Percentiles rank a stretch among this genome's conserved stretches.
Conservation (phyloP, 2,113 vertebrate species). For the Solea senegalensis region DNA sequence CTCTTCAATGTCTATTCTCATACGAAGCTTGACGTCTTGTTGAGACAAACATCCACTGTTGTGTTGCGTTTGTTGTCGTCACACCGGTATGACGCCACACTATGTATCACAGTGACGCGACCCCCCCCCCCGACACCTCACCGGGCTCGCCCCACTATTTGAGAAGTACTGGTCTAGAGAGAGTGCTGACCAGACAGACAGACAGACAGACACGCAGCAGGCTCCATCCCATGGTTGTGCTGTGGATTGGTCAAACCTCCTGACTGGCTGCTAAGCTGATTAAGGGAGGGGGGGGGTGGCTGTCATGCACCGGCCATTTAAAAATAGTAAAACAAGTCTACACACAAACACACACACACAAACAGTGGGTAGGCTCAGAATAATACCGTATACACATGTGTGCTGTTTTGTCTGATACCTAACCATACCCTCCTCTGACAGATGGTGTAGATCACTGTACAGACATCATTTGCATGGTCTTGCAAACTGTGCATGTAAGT, state of each 20-base stretch:
- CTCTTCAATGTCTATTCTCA: no score
- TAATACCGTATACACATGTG: slow-evolving; percentile 37
- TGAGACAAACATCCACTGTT: no score
- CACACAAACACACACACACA: slow-evolving; percentile 9
- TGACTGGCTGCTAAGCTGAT: slow-evolving; percentile 74
- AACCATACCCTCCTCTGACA: slow-evolving; percentile 63
- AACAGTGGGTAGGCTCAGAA: slow-evolving; percentile 23
- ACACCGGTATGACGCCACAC: no score
- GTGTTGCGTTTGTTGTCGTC: no score
- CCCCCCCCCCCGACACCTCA: no score
- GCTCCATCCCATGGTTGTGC: slow-evolving; percentile 68
- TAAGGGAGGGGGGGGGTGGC: slow-evolving; percentile 39
- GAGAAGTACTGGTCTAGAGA: no score
- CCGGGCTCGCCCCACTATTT: no score
- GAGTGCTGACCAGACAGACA: slow-evolving; percentile 26
- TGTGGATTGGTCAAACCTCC: slow-evolving; percentile 76
- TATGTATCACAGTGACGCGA: no score
- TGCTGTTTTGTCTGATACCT: slow-evolving; percentile 55
- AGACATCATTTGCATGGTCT: slow-evolving; percentile 51
- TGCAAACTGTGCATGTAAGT: slow-evolving; percentile 27
- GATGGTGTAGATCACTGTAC: slow-evolving; percentile 69
- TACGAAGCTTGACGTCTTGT: no score
- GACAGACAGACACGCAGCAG: slow-evolving; percentile 55
- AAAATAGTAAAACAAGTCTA: slow-evolving; percentile 59
- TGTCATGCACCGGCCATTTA: slow-evolving; percentile 71